Evolutionary conservation across 2,888 invertebrate genomes (phyloP).

Genomic region (Heptascelio sp.): DNA sequence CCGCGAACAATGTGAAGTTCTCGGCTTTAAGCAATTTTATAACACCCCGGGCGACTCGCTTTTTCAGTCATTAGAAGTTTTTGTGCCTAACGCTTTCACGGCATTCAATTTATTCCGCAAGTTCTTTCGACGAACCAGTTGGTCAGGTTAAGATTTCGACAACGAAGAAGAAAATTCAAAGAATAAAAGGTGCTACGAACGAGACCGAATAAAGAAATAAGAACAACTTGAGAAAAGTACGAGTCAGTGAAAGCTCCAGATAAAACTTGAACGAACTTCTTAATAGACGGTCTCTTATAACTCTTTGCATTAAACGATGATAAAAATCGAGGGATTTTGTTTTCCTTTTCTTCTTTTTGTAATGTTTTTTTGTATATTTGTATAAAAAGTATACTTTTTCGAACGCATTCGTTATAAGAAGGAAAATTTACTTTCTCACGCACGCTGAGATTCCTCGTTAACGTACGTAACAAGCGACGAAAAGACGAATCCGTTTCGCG

Average conservation of each 20-base stretch:
- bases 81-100: conserved; percentile 55
- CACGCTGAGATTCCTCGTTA: too few species aligned
- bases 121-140: conserved; percentile 50
- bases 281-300: conserved; percentile 53
- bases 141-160: conserved; percentile 61
- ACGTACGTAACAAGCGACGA: too few species aligned
- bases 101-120: conserved; percentile 56
- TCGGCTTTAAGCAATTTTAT: conserved; percentile 63
- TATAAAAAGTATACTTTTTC: too few species aligned
- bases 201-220: background rate
- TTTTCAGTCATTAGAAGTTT: conserved; percentile 66
- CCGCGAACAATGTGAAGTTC: too few species aligned
- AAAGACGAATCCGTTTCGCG: too few species aligned
- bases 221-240: conserved; percentile 23
- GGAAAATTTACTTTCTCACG: too few species aligned
- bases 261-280: conserved; percentile 54
- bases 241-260: conserved; percentile 47
- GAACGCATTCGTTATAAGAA: background rate
- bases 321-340: conserved; percentile 38
- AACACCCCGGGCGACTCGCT: conserved; percentile 55
- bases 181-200: conserved; percentile 37
- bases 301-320: conserved; percentile 49
- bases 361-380: too few species aligned
- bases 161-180: conserved; percentile 53
- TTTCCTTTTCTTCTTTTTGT: too few species aligned